Percentiles rank a stretch among this genome's conserved stretches.
phyloP scores from a whole-genome alignment of 2,797 vertebrate species.

The Silurus lanzhouensis region DNA sequence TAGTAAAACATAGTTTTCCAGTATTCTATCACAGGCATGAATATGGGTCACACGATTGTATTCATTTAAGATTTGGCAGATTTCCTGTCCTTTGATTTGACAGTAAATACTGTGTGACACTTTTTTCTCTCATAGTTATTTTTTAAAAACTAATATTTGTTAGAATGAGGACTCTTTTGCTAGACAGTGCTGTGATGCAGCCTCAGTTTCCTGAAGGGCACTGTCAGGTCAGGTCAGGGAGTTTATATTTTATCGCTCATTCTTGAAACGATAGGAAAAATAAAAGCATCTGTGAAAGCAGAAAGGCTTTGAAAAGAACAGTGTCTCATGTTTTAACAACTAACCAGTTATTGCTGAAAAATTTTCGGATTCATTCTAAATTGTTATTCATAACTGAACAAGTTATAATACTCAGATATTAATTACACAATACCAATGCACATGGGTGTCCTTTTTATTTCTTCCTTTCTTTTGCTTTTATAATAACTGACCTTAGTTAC shows the following conservation, averaged over 20 bases:
- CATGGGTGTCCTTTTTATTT: not conserved
- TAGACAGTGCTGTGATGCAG: not conserved
- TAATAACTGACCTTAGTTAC: not conserved
- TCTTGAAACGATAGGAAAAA: not conserved
- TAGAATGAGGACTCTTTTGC: not conserved
- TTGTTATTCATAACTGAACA: not conserved
- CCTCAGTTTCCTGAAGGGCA: not conserved
- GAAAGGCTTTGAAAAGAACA: not conserved
- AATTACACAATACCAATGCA: conserved; percentile 2
- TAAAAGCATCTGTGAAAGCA: not conserved
- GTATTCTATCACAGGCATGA: not conserved
- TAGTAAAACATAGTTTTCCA: not conserved
- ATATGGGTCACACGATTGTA: too few relatives aligned
- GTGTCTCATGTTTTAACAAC: not conserved
- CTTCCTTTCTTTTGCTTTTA: not conserved
- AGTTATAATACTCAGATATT: conserved; percentile 5
- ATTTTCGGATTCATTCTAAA: not conserved
- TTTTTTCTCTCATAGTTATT: not conserved
- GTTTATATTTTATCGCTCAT: not conserved
- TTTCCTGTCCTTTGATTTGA: not conserved
- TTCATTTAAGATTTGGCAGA: too few relatives aligned
- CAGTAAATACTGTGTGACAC: not conserved
- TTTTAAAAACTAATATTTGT: not conserved
- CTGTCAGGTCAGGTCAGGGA: not conserved
- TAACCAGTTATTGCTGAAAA: not conserved